phyloP scores from a whole-genome alignment of 1,140 invertebrate genomes.

The fruit fly (Drosophila melanogaster) region DNA sequence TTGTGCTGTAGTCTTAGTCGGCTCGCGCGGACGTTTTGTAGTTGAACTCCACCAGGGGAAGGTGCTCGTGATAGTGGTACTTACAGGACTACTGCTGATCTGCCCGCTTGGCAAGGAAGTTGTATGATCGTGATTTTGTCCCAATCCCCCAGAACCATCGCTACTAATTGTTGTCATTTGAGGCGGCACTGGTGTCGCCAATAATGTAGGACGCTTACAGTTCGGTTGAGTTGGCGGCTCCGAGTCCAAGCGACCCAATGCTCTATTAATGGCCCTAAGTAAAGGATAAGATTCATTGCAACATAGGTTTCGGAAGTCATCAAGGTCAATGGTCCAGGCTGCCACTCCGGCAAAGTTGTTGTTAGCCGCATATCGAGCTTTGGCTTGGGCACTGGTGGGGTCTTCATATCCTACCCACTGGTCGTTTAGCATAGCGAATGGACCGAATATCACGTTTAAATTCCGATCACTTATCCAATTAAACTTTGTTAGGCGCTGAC shows the following conservation, averaged over 20 bases:
- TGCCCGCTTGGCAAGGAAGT: slow-evolving; percentile 86
- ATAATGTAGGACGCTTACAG: slow-evolving; percentile 88
- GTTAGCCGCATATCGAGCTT: slow-evolving; percentile 90
- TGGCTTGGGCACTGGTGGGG: slow-evolving; percentile 86
- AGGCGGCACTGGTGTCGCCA: slow-evolving; percentile 89
- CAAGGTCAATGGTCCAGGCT: slow-evolving; percentile 96
- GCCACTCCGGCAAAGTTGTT: slow-evolving; percentile 92
- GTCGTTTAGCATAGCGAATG: slow-evolving; percentile 91
- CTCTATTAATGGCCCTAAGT: slow-evolving; percentile 89
- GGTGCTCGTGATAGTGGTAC: slow-evolving; percentile 18
- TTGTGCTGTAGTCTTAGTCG: slow-evolving; percentile 52
- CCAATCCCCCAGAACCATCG: slow-evolving; percentile 63
- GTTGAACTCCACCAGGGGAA: slow-evolving; percentile 79
- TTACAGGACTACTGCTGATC: slow-evolving; percentile 58
- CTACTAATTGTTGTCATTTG: slow-evolving; percentile 87
- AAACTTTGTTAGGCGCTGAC: slow-evolving; percentile 88
- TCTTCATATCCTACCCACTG: slow-evolving; percentile 98
- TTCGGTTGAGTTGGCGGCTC: slow-evolving; percentile 85
- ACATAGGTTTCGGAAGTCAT: slow-evolving; percentile 94
- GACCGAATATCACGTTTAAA: slow-evolving; percentile 86
- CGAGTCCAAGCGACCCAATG: slow-evolving; percentile 88
- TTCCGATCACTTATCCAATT: slow-evolving; percentile 87
- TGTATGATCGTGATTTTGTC: slow-evolving; percentile 64
- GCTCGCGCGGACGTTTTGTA: slow-evolving; percentile 68
- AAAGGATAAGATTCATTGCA: slow-evolving; percentile 91